Conservation (phyloP, 2,888 invertebrate species). For the Amphimallon solstitiale region DNA sequence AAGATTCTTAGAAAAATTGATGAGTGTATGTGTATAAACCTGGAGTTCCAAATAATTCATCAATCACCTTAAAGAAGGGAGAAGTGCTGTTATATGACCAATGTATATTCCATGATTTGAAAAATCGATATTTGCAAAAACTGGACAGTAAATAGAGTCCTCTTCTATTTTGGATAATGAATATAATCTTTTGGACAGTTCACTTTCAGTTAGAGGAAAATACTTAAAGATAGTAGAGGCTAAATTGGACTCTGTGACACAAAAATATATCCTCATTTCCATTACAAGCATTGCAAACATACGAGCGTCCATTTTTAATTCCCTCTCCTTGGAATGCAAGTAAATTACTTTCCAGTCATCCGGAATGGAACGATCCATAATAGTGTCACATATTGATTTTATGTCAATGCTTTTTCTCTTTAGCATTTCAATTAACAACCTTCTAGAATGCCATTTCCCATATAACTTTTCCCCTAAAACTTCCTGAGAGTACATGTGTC, state of each 20-base stretch:
- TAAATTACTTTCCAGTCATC: not conserved
- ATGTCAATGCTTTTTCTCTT: not conserved
- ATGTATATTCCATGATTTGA: not conserved
- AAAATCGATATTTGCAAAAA: not conserved
- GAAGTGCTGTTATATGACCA: not conserved
- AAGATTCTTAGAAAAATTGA: too few relatives aligned
- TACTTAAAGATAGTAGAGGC: not conserved
- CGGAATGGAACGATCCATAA: not conserved
- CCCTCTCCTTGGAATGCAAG: too few relatives aligned
- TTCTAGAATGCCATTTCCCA: not conserved
- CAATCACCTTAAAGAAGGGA: too few relatives aligned
- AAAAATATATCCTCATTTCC: not conserved
- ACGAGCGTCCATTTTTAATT: not conserved
- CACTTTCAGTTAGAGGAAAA: not conserved
- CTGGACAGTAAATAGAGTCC: not conserved
- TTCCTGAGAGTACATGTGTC: not conserved
- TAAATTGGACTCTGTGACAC: not conserved
- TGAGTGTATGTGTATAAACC: too few relatives aligned
- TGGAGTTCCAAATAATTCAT: too few relatives aligned
- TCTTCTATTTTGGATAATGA: not conserved
- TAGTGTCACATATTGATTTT: not conserved
- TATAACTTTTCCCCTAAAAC: not conserved
- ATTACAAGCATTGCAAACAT: not conserved
- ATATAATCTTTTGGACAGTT: not conserved
- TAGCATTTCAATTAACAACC: not conserved